Conservation (phyloP, 1,140 invertebrate genomes). For the Drosophila orosa region DNA sequence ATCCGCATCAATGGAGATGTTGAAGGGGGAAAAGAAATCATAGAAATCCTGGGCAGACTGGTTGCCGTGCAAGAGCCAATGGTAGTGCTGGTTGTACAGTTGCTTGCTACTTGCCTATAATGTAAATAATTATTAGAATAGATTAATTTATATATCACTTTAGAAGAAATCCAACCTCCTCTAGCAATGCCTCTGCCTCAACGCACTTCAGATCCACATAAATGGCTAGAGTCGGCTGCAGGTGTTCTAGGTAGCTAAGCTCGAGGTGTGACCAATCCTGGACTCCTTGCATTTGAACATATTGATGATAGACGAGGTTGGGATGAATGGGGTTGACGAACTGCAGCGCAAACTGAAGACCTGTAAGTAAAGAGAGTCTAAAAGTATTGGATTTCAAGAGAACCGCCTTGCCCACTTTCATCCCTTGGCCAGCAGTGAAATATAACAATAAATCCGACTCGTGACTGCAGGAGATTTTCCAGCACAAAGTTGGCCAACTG, state of each 20-base stretch:
- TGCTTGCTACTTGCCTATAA: conserved; percentile 50
- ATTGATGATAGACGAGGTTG: conserved; percentile 61
- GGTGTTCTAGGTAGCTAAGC: conserved; percentile 51
- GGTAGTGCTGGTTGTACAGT: conserved; percentile 74
- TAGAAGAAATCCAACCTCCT: conserved; percentile 24
- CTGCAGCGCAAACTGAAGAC: conserved; percentile 40
- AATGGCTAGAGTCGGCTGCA: conserved; percentile 57
- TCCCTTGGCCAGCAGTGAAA: conserved; percentile 74
- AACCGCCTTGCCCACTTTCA: conserved; percentile 46
- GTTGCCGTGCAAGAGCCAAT: conserved; percentile 69
- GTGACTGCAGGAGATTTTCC: conserved; percentile 60
- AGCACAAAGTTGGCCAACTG: conserved; percentile 72
- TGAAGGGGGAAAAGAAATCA: conserved; percentile 41
- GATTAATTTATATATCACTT: background rate
- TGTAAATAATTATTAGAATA: background rate
- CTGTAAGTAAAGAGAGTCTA: conserved; percentile 18
- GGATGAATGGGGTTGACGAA: conserved; percentile 23
- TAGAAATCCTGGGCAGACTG: conserved; percentile 25
- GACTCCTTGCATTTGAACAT: conserved; percentile 41
- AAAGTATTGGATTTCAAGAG: background rate
- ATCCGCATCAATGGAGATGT: conserved; percentile 75
- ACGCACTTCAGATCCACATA: conserved; percentile 70
- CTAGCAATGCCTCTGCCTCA: conserved; percentile 31
- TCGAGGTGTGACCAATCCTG: conserved; percentile 48
- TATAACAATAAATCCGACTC: conserved; percentile 57